Conservation (phyloP, 1,140 invertebrate species). For the Parapsyche elsis region DNA sequence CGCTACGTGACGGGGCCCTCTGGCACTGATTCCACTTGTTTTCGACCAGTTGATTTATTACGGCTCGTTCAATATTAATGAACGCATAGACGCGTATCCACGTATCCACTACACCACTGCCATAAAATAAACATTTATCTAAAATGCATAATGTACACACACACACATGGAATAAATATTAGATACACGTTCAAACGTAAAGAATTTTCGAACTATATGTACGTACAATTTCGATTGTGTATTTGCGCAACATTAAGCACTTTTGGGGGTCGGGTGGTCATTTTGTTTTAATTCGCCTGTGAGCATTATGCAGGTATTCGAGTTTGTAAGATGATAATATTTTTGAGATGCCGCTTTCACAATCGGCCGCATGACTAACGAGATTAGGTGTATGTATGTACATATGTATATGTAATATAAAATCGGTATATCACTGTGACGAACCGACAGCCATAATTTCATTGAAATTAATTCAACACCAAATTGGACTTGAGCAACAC, state of each 20-base stretch:
- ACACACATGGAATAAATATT: neutral
- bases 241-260: too few relatives aligned
- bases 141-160: constrained; percentile 4
- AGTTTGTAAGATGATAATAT: constrained; percentile 7
- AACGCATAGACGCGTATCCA: neutral
- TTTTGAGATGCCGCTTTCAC: constrained; percentile 16
- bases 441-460: neutral
- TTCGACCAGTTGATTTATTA: constrained; percentile 12
- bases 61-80: constrained; percentile 4
- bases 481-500: neutral
- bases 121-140: constrained; percentile 11
- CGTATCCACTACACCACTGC: too few relatives aligned
- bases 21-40: constrained; percentile 25
- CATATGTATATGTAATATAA: too few relatives aligned
- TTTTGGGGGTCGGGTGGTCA: too few relatives aligned
- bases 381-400: neutral
- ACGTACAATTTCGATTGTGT: too few relatives aligned
- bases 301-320: constrained; percentile 4
- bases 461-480: constrained; percentile 15
- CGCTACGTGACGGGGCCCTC: constrained; percentile 15
- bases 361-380: constrained; percentile 27
- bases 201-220: too few relatives aligned
- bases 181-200: neutral
- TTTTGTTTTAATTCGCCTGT: neutral
- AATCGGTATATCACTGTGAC: too few relatives aligned